phyloP scores from a whole-genome alignment of 2,797 vertebrate species.

The Acipenser ruthenus region DNA sequence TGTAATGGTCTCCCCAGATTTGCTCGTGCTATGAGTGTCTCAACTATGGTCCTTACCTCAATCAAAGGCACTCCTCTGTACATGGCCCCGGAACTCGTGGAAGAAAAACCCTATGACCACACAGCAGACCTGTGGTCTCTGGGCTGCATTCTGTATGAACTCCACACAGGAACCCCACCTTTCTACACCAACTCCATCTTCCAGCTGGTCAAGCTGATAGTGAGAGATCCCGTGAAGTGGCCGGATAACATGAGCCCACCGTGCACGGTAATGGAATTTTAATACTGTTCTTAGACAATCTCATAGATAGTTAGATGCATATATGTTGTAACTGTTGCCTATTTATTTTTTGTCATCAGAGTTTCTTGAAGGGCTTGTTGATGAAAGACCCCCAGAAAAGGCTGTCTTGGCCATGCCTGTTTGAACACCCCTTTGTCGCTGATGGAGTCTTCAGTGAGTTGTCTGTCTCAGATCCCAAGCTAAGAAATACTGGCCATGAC shows the following conservation, averaged over 20 bases:
- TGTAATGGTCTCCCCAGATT: slow-evolving; percentile 57
- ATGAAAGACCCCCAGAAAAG: slow-evolving; percentile 84
- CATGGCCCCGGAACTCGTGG: slow-evolving; percentile 94
- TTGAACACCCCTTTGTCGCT: slow-evolving; percentile 86
- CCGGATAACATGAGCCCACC: slow-evolving; percentile 68
- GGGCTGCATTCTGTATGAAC: slow-evolving; percentile 92
- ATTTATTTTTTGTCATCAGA: slow-evolving; percentile 48
- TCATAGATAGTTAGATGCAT: neutral
- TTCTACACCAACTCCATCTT: slow-evolving; percentile 95
- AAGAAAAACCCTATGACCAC: slow-evolving; percentile 90
- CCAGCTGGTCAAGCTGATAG: slow-evolving; percentile 81
- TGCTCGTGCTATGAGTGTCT: slow-evolving; percentile 90
- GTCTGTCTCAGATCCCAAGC: neutral
- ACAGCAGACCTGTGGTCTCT: slow-evolving; percentile 92
- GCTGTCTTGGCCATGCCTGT: slow-evolving; percentile 83
- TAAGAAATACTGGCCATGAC: too few species aligned
- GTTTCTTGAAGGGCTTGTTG: slow-evolving; percentile 86
- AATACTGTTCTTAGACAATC: neutral
- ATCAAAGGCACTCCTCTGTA: slow-evolving; percentile 96
- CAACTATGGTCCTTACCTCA: slow-evolving; percentile 91
- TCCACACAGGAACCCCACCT: slow-evolving; percentile 85
- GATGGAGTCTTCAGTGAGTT: slow-evolving; percentile 73
- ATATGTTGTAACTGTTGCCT: neutral
- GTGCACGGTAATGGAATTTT: slow-evolving; percentile 69
- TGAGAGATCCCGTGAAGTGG: slow-evolving; percentile 81